Conservation (phyloP, 2,888 invertebrate species). For the Ariolimax columbianus region DNA sequence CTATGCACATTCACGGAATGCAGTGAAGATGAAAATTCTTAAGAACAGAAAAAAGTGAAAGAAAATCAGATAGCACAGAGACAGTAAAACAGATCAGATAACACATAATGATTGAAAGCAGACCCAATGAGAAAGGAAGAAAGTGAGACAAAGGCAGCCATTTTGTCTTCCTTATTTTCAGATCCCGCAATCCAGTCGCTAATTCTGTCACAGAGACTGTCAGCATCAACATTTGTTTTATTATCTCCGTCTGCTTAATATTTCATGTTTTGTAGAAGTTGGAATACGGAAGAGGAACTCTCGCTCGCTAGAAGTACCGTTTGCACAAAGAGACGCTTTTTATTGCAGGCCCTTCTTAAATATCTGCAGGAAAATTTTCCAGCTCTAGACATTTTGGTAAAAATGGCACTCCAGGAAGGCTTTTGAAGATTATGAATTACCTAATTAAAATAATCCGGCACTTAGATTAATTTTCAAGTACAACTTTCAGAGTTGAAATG, state of each 20-base stretch:
- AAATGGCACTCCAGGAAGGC: constrained; percentile 10
- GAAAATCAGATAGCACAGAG: not conserved
- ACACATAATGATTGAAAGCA: not conserved
- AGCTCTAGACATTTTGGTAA: not conserved
- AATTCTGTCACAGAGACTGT: not conserved
- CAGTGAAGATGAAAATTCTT: not conserved
- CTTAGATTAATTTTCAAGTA: not conserved
- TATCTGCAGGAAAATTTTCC: not conserved
- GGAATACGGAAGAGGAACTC: not conserved
- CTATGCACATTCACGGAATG: not conserved
- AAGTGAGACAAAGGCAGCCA: not conserved
- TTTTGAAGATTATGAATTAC: constrained; percentile 20
- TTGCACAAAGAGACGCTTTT: constrained; percentile 3
- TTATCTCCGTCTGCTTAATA: not conserved
- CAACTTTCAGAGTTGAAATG: not conserved
- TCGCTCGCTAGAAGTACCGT: not conserved
- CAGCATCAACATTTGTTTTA: not conserved
- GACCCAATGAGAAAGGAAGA: not conserved
- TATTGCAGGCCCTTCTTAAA: not conserved
- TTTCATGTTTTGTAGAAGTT: not conserved
- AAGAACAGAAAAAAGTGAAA: not conserved
- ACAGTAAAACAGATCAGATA: not conserved
- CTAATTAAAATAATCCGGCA: constrained; percentile 18
- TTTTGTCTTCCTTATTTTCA: not conserved
- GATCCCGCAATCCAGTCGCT: not conserved